Percentiles rank a stretch among this genome's conserved stretches.
These are phyloP conservation scores for Digitonthophagus gazella DNA, from an alignment of 2,888 invertebrate genomes.

Conservation along the genomic window DNA sequence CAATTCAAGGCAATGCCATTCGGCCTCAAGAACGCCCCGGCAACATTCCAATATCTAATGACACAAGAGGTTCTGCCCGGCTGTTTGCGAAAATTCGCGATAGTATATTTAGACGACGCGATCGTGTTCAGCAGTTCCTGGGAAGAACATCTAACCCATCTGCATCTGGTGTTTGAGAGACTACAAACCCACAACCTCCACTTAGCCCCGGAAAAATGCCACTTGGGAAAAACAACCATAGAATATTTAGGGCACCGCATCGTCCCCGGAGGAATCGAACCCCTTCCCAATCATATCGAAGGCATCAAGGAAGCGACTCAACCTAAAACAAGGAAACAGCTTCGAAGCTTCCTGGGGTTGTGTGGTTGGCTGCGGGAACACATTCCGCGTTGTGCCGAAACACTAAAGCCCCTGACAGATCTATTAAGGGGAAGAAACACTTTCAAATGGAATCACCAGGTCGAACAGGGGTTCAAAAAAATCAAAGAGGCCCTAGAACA, in stretches of 20 bases:
- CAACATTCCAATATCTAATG: conserved; percentile 39
- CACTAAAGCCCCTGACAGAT: conserved; percentile 33
- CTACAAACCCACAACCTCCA: conserved; percentile 25
- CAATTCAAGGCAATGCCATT: conserved; percentile 38
- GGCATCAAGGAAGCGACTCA: not conserved
- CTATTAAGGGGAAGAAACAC: conserved; percentile 25
- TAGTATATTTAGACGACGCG: conserved; percentile 40
- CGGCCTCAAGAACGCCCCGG: conserved; percentile 16
- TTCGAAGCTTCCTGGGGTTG: conserved; percentile 33
- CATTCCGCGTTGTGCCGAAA: conserved; percentile 31
- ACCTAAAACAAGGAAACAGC: no score
- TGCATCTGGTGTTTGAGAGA: conserved; percentile 30
- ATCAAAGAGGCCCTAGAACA: conserved; percentile 27
- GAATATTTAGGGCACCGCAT: conserved; percentile 23
- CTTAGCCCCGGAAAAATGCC: conserved; percentile 17
- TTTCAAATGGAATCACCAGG: conserved; percentile 28
- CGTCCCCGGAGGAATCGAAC: conserved; percentile 9
- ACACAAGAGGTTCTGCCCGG: conserved; percentile 32
- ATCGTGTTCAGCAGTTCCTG: no score
- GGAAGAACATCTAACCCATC: conserved; percentile 31
- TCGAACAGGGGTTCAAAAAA: conserved; percentile 22
- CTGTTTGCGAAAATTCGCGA: conserved; percentile 26
- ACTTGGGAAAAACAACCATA: conserved; percentile 8
- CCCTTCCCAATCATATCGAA: conserved; percentile 16
- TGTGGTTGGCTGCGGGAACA: conserved; percentile 36